These are phyloP conservation scores for Polia nebulosa DNA, from an alignment of 2,888 invertebrate genomes.

Conservation along the genomic window DNA sequence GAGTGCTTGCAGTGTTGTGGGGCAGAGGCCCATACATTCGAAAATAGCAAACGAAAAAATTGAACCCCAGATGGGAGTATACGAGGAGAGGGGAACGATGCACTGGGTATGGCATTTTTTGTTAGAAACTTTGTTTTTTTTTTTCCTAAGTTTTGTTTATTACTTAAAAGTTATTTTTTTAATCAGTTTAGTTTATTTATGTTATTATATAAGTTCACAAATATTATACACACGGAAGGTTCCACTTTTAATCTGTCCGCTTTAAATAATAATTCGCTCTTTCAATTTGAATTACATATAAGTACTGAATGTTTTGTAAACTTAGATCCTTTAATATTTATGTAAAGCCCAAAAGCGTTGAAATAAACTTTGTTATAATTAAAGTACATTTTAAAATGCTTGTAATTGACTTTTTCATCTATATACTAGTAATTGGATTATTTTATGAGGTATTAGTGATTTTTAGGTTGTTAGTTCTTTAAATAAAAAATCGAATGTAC, in stretches of 20 bases:
- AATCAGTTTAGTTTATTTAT: background rate
- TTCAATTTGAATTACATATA: constrained; percentile 2
- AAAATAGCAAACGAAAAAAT: constrained; percentile 89
- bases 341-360: background rate
- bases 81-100: constrained; percentile 97
- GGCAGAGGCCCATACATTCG: constrained; percentile 89
- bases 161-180: constrained; percentile 6
- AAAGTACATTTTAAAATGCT: background rate
- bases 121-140: constrained; percentile 12
- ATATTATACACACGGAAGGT: background rate
- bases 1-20: constrained; percentile 88
- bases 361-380: background rate
- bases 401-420: background rate
- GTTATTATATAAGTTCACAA: background rate
- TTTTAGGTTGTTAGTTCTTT: too few relatives aligned
- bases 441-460: too few relatives aligned
- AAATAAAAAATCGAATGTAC: background rate
- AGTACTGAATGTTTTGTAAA: background rate
- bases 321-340: background rate
- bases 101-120: constrained; percentile 94
- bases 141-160: constrained; percentile 18
- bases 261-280: constrained; percentile 1
- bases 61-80: constrained; percentile 97
- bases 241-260: background rate
- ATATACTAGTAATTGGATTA: background rate